These are phyloP conservation scores for Aplocera efformata DNA, from an alignment of 2,888 invertebrate genomes.

Conservation along the genomic window DNA sequence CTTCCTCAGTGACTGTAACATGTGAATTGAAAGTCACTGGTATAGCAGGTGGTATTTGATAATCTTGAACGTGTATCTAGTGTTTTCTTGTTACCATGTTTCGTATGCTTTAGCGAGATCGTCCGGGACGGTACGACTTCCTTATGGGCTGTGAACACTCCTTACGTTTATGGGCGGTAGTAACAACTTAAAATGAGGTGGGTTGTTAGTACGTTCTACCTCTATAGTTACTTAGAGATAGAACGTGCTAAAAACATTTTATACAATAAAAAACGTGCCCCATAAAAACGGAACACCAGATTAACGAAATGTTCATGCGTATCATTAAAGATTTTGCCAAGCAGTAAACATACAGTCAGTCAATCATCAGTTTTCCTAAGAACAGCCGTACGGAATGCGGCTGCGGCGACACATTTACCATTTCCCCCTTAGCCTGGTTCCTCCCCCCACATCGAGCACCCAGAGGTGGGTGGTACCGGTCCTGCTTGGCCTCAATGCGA, in stretches of 20 bases:
- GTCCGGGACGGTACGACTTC: too few species aligned
- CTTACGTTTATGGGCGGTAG: too few species aligned
- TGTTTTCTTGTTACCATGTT: constrained; percentile 9
- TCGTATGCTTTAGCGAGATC: neutral
- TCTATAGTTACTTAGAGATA: too few species aligned
- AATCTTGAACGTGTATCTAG: constrained; percentile 24
- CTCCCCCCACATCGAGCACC: constrained; percentile 27
- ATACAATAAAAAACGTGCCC: too few species aligned
- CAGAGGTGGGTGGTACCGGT: constrained; percentile 58
- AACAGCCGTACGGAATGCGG: constrained; percentile 64
- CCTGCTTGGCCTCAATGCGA: constrained; percentile 66
- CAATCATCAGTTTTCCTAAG: constrained; percentile 42
- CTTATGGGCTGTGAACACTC: too few species aligned
- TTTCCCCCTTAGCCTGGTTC: constrained; percentile 37
- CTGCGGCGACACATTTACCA: constrained; percentile 66
- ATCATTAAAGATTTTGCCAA: constrained; percentile 4
- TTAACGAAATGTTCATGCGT: neutral
- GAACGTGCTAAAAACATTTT: too few species aligned
- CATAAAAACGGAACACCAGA: too few species aligned
- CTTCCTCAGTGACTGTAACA: constrained; percentile 41
- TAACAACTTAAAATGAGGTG: too few species aligned
- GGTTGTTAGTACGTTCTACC: too few species aligned
- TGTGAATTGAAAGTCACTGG: constrained; percentile 36
- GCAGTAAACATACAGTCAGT: constrained; percentile 13
- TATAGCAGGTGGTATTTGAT: constrained; percentile 41